A percentile compares a stretch with the other conserved stretches of the same genome.
Evolutionary conservation across 2,888 invertebrate species (phyloP).

Genomic region (Nipponacmea schrenckii): DNA sequence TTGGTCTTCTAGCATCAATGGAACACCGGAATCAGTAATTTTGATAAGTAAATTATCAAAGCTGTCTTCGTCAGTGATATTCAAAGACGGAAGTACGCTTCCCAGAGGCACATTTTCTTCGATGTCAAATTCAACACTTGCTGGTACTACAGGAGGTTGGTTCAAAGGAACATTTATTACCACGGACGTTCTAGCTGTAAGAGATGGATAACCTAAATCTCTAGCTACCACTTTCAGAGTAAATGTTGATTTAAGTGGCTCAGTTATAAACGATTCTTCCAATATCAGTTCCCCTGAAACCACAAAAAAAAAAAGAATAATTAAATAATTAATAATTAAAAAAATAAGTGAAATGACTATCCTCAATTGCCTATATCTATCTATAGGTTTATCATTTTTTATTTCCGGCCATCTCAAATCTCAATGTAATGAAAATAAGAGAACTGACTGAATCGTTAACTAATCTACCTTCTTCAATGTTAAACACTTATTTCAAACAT

Average conservation of each 20-base stretch:
- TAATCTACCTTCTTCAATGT: too few relatives aligned
- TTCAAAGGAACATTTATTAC: slow-evolving; percentile 20
- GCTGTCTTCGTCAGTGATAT: slow-evolving; percentile 10
- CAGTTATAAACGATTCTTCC: not conserved
- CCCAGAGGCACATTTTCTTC: slow-evolving; percentile 18
- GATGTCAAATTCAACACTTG: slow-evolving; percentile 12
- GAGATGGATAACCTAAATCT: slow-evolving; percentile 17
- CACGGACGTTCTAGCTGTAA: not conserved
- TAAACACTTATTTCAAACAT: too few relatives aligned
- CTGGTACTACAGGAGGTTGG: slow-evolving; percentile 14
- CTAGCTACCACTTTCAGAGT: slow-evolving; percentile 6
- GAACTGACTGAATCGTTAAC: too few relatives aligned
- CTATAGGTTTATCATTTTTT: too few relatives aligned
- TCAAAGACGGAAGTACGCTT: slow-evolving; percentile 4
- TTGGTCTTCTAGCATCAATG: not conserved
- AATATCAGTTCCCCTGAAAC: slow-evolving; percentile 13
- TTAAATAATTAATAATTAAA: too few relatives aligned
- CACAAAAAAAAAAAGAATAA: too few relatives aligned
- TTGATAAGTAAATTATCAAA: too few relatives aligned
- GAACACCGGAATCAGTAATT: not conserved
- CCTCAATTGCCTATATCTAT: too few relatives aligned
- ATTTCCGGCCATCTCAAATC: too few relatives aligned
- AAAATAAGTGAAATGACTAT: not conserved
- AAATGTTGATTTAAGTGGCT: slow-evolving; percentile 11
- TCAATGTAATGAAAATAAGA: too few relatives aligned